These are phyloP conservation scores for Apis cerana DNA, from an alignment of 1,140 invertebrate species.

Conservation along the genomic window DNA sequence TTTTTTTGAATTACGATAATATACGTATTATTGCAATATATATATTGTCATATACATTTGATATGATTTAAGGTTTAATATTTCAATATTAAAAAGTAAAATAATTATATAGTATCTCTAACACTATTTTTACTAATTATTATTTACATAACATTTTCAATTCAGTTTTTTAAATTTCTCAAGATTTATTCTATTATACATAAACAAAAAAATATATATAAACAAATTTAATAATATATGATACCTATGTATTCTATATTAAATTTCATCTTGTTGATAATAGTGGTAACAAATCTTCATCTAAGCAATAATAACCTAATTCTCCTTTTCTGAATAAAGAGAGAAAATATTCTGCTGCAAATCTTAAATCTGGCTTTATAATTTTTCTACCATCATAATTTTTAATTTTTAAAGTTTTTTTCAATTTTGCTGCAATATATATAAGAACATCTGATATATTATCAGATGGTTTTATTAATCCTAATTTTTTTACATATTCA, in stretches of 20 bases:
- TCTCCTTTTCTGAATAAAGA: conserved; percentile 85
- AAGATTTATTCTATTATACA: background rate
- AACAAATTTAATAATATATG: background rate
- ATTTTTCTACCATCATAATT: conserved; percentile 81
- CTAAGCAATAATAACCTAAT: conserved; percentile 86
- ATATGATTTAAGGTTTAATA: background rate
- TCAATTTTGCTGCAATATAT: conserved; percentile 83
- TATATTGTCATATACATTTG: background rate
- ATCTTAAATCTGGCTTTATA: conserved; percentile 83
- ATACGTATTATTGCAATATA: background rate
- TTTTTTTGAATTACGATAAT: background rate
- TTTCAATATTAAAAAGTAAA: background rate
- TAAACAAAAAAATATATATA: background rate
- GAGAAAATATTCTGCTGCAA: conserved; percentile 84
- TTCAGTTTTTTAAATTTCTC: background rate
- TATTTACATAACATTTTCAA: background rate
- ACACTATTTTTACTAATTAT: background rate
- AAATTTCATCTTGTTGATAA: background rate
- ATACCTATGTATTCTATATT: background rate
- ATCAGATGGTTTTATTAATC: conserved; percentile 84
- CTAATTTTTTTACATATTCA: conserved; percentile 86
- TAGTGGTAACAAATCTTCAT: conserved; percentile 80
- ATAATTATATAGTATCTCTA: background rate
- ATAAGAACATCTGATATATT: conserved; percentile 85
- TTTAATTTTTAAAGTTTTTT: conserved; percentile 81